A percentile compares a stretch with the other conserved stretches of the same genome.
phyloP scores from a whole-genome alignment of 2,113 vertebrate species.

The Gadus chalcogrammus region DNA sequence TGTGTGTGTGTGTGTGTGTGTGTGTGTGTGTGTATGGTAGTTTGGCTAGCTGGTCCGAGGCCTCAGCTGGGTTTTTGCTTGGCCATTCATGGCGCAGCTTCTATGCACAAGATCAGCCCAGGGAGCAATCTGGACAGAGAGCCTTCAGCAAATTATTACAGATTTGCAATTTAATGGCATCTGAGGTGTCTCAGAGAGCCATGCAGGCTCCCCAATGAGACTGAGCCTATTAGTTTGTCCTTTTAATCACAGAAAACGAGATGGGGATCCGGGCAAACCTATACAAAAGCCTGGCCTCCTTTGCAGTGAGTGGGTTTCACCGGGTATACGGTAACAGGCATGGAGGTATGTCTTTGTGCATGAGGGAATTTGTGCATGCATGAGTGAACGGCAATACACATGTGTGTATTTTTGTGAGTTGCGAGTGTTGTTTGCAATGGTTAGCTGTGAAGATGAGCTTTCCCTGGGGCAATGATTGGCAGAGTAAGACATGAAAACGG shows the following conservation, averaged over 20 bases:
- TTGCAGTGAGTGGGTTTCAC: slow-evolving; percentile 25
- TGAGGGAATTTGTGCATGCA: background rate
- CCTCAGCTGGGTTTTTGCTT: slow-evolving; percentile 61
- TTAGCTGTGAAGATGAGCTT: slow-evolving; percentile 45
- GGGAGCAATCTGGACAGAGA: slow-evolving; percentile 67
- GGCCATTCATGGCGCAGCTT: slow-evolving; percentile 51
- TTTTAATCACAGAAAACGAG: slow-evolving; percentile 73
- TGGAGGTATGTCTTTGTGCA: background rate
- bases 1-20: slow-evolving; percentile 3
- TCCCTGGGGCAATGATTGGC: slow-evolving; percentile 24
- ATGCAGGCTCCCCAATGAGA: slow-evolving; percentile 62
- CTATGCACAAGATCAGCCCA: slow-evolving; percentile 55
- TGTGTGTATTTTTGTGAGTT: background rate
- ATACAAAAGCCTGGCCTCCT: slow-evolving; percentile 38
- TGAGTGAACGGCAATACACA: too few relatives aligned
- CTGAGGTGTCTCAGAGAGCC: slow-evolving; percentile 65
- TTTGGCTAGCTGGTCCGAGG: slow-evolving; percentile 42
- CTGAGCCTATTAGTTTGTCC: slow-evolving; percentile 72
- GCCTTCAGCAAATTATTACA: slow-evolving; percentile 73
- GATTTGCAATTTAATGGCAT: slow-evolving; percentile 79
- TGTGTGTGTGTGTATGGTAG: slow-evolving; percentile 23
- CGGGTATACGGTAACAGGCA: background rate
- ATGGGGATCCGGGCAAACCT: slow-evolving; percentile 60
- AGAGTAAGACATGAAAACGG: background rate
- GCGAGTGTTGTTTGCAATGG: slow-evolving; percentile 21